Evolutionary conservation across 2,797 vertebrate species (phyloP).

Genomic region (Alca torda): DNA sequence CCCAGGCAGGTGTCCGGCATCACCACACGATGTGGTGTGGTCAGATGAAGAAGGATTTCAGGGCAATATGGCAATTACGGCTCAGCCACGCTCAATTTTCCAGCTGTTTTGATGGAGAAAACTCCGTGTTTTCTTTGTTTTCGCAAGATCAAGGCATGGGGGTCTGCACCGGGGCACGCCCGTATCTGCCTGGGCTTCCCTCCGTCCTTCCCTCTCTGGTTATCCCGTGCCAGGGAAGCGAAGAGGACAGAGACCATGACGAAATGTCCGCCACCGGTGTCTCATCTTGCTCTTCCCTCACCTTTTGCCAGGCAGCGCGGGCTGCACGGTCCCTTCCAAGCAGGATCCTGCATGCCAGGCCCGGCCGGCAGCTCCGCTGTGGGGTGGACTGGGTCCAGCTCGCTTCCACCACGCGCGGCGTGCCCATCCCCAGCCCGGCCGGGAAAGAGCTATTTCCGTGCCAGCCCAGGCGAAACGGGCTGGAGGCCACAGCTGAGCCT

Average conservation of each 20-base stretch:
- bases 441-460: neutral
- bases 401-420: fast-evolving
- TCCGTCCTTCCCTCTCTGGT: neutral
- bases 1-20: neutral
- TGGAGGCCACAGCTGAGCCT: neutral
- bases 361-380: neutral
- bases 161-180: neutral
- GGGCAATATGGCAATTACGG: neutral
- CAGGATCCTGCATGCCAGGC: neutral
- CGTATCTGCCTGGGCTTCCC: neutral
- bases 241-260: neutral
- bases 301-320: neutral
- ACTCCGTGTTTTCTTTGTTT: fast-evolving
- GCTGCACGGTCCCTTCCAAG: neutral
- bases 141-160: neutral
- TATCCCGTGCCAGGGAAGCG: fast-evolving
- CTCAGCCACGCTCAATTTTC: neutral
- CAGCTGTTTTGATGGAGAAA: neutral
- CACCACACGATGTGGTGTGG: neutral
- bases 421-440: neutral
- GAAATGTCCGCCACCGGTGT: neutral
- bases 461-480: neutral
- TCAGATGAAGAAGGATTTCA: neutral
- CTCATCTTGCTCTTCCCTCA: neutral
- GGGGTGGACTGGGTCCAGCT: no score